phyloP scores from a whole-genome alignment of 2,888 invertebrate species.

The Rotaria magnacalcarata region DNA sequence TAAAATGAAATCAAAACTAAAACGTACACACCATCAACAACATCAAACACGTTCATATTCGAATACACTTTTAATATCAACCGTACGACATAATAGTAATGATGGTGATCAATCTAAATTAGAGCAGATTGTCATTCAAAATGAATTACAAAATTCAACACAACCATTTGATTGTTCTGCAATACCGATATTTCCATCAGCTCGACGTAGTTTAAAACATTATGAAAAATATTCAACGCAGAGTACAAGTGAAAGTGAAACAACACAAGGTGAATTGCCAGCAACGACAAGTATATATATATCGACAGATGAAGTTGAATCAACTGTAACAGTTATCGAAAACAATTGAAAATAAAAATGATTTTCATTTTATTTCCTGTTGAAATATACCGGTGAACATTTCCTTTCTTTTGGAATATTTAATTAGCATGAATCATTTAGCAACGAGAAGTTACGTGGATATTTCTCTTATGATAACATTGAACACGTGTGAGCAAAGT shows the following conservation, averaged over 20 bases:
- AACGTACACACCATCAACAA: background rate
- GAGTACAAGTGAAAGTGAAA: background rate
- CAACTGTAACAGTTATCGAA: background rate
- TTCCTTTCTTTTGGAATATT: background rate
- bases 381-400: background rate
- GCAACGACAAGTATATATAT: background rate
- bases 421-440: too few relatives aligned
- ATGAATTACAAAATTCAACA: background rate
- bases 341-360: background rate
- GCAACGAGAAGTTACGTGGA: too few relatives aligned
- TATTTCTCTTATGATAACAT: too few relatives aligned
- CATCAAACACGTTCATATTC: background rate
- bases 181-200: too few relatives aligned
- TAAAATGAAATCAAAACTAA: constrained; percentile 34
- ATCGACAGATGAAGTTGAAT: background rate
- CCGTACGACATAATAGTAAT: background rate
- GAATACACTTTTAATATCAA: background rate
- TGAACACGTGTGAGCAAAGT: too few relatives aligned
- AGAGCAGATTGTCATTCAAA: background rate
- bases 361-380: background rate
- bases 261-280: background rate
- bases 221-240: constrained; percentile 21
- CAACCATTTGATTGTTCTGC: background rate
- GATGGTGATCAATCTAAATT: background rate
- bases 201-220: background rate